Evolutionary conservation across 1,140 invertebrate species (phyloP).

Genomic region (Matsumurasca onukii): DNA sequence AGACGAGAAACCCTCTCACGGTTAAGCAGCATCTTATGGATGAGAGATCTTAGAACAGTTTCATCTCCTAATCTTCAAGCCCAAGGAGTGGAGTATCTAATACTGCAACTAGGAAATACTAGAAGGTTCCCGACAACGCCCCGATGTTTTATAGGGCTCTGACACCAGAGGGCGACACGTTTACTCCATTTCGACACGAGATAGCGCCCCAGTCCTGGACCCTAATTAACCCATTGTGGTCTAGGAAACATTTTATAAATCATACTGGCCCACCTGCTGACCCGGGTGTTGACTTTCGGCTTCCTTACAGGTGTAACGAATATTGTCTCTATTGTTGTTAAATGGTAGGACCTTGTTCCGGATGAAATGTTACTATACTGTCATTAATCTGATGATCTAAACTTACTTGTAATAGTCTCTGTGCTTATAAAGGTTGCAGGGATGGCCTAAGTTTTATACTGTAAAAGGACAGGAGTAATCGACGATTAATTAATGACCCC

Average conservation of each 20-base stretch:
- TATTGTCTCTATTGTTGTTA: no score
- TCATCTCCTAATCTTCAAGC: no score
- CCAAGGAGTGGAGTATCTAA: no score
- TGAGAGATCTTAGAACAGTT: no score
- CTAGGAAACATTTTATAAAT: conserved; percentile 10
- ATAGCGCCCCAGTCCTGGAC: background rate
- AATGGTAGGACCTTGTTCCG: background rate
- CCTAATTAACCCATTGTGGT: conserved; percentile 20
- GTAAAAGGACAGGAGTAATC: no score
- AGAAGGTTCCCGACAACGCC: background rate
- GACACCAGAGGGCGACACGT: background rate
- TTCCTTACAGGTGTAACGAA: background rate
- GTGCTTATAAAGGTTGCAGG: background rate
- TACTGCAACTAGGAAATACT: no score
- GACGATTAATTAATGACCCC: no score
- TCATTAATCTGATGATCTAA: background rate
- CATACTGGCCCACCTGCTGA: background rate
- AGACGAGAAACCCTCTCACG: no score
- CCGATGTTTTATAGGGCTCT: background rate
- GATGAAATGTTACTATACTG: background rate
- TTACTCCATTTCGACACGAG: background rate
- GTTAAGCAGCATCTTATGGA: no score
- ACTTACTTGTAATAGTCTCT: background rate
- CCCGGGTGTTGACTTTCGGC: background rate
- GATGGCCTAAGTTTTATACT: no score